These are phyloP conservation scores for Belonocnema kinseyi DNA, from an alignment of 1,140 invertebrate species.

Conservation along the genomic window DNA sequence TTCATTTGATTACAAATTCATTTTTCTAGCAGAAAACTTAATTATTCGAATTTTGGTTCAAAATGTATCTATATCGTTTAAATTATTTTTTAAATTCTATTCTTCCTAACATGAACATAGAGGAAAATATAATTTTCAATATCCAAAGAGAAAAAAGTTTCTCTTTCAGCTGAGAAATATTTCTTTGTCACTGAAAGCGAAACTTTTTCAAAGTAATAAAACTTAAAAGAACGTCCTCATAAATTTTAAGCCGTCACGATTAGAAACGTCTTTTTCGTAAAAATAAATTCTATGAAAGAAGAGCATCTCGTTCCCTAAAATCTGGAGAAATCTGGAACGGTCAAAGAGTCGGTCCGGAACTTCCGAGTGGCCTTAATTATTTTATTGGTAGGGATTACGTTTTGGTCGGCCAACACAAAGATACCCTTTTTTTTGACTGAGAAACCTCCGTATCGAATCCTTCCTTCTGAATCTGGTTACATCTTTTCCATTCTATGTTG, in stretches of 20 bases:
- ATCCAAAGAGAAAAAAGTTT: too few species aligned
- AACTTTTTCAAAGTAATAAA: not conserved
- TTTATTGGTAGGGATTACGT: constrained; percentile 62
- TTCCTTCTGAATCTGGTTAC: constrained; percentile 30
- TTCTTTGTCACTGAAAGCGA: too few species aligned
- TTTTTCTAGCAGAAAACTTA: too few species aligned
- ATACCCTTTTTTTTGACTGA: constrained; percentile 39
- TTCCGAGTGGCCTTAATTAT: constrained; percentile 60
- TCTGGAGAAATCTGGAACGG: constrained; percentile 10
- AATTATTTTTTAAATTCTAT: too few species aligned
- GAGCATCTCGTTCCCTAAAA: not conserved
- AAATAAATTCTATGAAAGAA: not conserved
- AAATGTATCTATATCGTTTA: too few species aligned
- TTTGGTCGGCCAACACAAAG: constrained; percentile 54
- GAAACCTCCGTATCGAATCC: constrained; percentile 42
- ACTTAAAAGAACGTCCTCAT: not conserved
- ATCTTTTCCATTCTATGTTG: constrained; percentile 1
- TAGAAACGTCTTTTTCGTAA: constrained; percentile 8
- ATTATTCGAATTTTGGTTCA: too few species aligned
- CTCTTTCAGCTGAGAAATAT: too few species aligned
- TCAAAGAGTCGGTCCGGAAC: constrained; percentile 19
- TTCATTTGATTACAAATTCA: too few species aligned
- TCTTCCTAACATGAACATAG: too few species aligned
- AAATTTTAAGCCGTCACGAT: constrained; percentile 5
- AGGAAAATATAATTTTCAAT: too few species aligned